Evolutionary conservation across 1,140 invertebrate species (phyloP), one percentile per base, ranked within the genome.

Genomic region (Drosophila orena): DNA sequence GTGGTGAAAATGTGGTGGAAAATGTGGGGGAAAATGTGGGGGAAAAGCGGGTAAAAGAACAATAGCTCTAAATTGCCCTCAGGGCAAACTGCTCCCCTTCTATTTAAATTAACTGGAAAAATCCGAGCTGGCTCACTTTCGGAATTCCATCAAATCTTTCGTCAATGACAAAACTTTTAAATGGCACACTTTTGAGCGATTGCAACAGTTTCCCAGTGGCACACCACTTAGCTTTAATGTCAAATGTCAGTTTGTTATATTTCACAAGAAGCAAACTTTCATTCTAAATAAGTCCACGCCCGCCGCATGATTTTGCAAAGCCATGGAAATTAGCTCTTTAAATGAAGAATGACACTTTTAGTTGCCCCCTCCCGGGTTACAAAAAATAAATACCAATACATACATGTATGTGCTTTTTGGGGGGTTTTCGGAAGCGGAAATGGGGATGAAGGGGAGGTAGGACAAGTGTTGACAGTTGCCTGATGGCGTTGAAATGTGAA

Each of bases 341-440:
- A 81, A 86, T 88, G 81, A 86, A 86, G 81, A 86, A 62, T 86
- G 81, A 88, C 81, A 86, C 60, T 56, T 85, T 85, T 50, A 84
- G 80, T 44, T 44, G 61, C 27, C 27, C 56, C 27, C 35, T 37
- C 4, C 12, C 8, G 4, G 34, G 35, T 38, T 40, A n/a, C n/a
- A 50, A 17, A 37, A 50, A 40, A 56, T 54, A 59, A 60, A 47
- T 30, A 30, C 30, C 8, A 10, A 30, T 8, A n/a, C 3, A 20
- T 11, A n/a, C n/a, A n/a, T n/a, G n/a, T n/a, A 20, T 27, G 60
- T 66, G 55, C 69, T 75, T 71, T 78, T 86, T 50, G 49, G 15
- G 17, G 53, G 14, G 14, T 35, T 30, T 68, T 68, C 2, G 56
- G 20, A n/a, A 20, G 7, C 10, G 17, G 38, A 52, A 49, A 38